phyloP scores from a whole-genome alignment of 2,797 vertebrate species.

The Arctocebus calabarensis region DNA sequence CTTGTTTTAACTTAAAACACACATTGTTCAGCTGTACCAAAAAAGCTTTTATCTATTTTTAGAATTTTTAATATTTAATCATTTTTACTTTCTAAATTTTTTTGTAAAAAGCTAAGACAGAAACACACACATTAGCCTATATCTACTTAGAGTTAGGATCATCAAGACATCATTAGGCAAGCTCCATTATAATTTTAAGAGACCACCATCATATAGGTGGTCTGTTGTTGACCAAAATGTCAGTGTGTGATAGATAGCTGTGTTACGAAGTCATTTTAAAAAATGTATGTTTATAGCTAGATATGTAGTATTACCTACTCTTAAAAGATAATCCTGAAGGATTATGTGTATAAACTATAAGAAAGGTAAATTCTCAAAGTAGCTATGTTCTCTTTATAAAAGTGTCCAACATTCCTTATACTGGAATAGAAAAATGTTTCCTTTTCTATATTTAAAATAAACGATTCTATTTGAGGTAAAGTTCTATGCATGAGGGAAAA shows the following conservation, averaged over 20 bases:
- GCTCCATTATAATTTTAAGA: neutral
- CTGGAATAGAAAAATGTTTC: conserved; percentile 18
- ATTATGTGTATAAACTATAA: neutral
- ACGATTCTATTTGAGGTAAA: conserved; percentile 32
- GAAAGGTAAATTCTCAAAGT: neutral
- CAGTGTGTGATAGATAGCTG: neutral
- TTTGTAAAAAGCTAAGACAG: neutral
- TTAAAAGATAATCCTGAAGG: neutral
- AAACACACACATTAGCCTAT: neutral
- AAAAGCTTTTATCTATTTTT: too few species aligned
- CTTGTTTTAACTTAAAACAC: neutral
- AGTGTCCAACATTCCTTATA: neutral
- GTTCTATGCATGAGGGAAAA: neutral
- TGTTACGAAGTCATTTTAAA: neutral
- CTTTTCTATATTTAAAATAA: neutral
- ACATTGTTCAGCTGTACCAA: neutral
- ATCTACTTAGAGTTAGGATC: neutral
- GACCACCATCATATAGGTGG: neutral
- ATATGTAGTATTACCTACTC: neutral
- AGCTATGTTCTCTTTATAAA: neutral
- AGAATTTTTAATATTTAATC: neutral
- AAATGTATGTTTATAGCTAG: neutral
- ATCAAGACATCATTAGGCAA: neutral
- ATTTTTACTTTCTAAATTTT: neutral
- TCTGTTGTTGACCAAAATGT: neutral